Conservation (phyloP, 2,888 invertebrate species). For the Sipunculus nudus region DNA sequence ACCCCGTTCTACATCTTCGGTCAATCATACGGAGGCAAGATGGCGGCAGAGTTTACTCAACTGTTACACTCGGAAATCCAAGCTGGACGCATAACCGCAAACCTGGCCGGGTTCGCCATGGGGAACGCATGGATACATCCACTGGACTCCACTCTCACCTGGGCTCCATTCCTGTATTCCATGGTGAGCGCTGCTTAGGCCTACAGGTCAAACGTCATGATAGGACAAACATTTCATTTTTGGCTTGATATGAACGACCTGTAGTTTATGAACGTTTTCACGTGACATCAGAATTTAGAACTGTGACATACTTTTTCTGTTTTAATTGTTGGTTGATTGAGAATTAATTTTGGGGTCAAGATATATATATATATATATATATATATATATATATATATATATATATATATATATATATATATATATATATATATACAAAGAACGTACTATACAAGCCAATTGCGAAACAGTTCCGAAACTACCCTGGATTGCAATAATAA, state of each 20-base stretch:
- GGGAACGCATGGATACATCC: conserved; percentile 44
- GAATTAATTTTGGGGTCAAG: background rate
- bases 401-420: background rate
- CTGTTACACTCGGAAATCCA: background rate
- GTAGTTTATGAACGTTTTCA: background rate
- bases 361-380: background rate
- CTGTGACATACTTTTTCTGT: background rate
- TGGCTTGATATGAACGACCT: background rate
- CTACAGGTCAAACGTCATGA: no score
- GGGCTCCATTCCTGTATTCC: conserved; percentile 40
- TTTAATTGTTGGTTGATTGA: background rate
- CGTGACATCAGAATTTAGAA: background rate
- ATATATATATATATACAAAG: background rate
- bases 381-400: background rate
- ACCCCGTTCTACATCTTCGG: background rate
- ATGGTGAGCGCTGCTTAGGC: no score
- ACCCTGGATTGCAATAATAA: no score
- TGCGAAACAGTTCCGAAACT: no score
- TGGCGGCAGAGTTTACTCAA: background rate
- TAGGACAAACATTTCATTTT: background rate
- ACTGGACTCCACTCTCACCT: conserved; percentile 36
- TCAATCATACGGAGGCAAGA: background rate
- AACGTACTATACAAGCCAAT: background rate
- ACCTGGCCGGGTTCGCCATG: conserved; percentile 39
- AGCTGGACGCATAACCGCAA: background rate